Base-by-base conservation (phyloP, 2,888 invertebrate species). In the Apodemia hepburni region DNA sequence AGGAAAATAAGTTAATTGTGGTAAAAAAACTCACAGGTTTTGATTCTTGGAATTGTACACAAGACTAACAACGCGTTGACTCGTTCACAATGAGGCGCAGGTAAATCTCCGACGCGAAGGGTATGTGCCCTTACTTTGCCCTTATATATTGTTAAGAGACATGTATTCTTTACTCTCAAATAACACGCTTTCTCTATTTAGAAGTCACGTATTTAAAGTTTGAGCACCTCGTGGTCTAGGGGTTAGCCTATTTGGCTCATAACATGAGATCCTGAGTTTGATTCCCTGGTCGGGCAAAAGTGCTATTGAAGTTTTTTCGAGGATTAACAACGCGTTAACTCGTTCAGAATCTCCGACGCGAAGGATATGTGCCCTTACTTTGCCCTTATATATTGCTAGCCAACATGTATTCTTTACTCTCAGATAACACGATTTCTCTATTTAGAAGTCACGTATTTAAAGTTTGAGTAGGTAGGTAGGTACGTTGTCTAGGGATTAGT, bases 1-100 rank as follows among this genome's bases (percentile, higher is more conserved):
- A 49, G 5, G 18, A 49, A 49, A 49, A 49, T 18, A 49, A 49
- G 49, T 49, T 49, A 49, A 49, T 49, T 11, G 49, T 49, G 8
- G 49, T 49, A 49, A 18, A 49, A 33, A 49, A 49, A 49, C 49
- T 49, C 4, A 18, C 18, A 49, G 49, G 49, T 49, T 42, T 49
- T 51, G 18, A 11, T 18, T 49, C 49, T 51, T 0, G 49, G 49
- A 51, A 51, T 4, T 18, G 49, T 18, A 11, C 9, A 49, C 18
- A 18, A 49, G 1, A 42, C 15, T 15, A 12, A 42, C 38, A 38
- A n/a, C 47, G n/a, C 47, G 17, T 12, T 47, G 17, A 7, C 17
- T 18, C 17, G 47, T 1, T 38, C 17, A 49, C 49, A 49, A 49
- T 49, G 18, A 49, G 12, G 18, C 49, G 9, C 49, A 49, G 49